phyloP scores from a whole-genome alignment of 2,888 invertebrate species.

The Heliconius cydno region DNA sequence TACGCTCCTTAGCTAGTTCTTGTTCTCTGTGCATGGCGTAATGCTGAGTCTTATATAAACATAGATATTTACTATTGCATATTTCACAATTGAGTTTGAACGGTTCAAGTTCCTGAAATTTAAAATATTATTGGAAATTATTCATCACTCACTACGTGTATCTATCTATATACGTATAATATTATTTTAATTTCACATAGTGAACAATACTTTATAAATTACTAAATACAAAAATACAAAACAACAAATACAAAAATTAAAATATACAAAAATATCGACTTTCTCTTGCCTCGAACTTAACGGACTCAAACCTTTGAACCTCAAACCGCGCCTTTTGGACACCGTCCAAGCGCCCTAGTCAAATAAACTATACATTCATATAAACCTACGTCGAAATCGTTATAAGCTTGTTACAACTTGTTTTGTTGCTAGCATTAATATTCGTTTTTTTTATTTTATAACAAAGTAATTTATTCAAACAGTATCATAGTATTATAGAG shows the following conservation, averaged over 20 bases:
- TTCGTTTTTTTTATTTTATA: background rate
- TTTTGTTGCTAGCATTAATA: background rate
- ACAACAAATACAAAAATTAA: too few species aligned
- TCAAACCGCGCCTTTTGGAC: too few species aligned
- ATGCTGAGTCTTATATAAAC: conserved; percentile 84
- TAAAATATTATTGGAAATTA: background rate
- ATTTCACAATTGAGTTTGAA: conserved; percentile 79
- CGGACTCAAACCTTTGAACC: background rate
- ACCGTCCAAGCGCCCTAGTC: too few species aligned
- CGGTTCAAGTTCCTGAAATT: conserved; percentile 72
- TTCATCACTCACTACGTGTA: too few species aligned
- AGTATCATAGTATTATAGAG: background rate
- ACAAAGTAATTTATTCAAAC: background rate
- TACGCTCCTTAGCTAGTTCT: conserved; percentile 53
- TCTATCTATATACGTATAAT: too few species aligned
- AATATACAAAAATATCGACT: too few species aligned
- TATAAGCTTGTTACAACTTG: background rate
- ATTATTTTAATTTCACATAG: too few species aligned
- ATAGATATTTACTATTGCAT: conserved; percentile 78
- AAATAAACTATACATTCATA: conserved; percentile 3
- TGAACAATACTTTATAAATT: too few species aligned
- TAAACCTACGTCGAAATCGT: background rate
- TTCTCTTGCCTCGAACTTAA: background rate
- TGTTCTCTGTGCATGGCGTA: conserved; percentile 75
- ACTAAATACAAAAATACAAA: too few species aligned